phyloP scores from a whole-genome alignment of 2,113 vertebrate genomes.

The Platycercus adscitus region DNA sequence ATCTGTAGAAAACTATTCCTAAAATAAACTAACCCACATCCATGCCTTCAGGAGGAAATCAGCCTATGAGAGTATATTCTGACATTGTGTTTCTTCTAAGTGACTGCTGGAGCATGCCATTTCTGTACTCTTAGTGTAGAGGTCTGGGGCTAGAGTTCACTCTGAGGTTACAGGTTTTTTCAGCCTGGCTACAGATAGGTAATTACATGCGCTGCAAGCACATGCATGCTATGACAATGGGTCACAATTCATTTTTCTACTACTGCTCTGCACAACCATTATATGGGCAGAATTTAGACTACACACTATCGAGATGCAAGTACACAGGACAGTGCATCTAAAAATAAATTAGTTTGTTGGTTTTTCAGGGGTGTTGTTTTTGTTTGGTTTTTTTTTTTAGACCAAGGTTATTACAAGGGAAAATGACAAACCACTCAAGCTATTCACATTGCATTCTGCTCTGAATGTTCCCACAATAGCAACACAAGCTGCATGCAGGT shows the following conservation, averaged over 20 bases:
- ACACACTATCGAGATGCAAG: background rate
- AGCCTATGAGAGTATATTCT: background rate
- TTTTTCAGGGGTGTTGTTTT: background rate
- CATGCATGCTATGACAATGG: background rate
- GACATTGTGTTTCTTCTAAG: background rate
- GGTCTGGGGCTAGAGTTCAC: conserved; percentile 1
- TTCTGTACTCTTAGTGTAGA: background rate
- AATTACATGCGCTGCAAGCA: background rate
- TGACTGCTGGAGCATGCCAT: background rate
- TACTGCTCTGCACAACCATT: background rate
- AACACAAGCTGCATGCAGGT: background rate
- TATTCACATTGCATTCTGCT: background rate
- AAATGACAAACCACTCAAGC: background rate
- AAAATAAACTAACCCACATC: background rate
- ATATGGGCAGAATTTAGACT: background rate
- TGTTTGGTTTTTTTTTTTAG: background rate
- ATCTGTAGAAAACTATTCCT: background rate
- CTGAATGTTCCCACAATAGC: background rate
- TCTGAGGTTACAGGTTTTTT: background rate
- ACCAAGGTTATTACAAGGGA: background rate
- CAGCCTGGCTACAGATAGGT: background rate
- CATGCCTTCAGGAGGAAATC: background rate
- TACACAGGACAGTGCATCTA: background rate
- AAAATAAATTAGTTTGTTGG: background rate
- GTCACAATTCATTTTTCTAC: background rate